Conservation (phyloP, 2,888 invertebrate genomes). For the Tetragonula carbonaria region DNA sequence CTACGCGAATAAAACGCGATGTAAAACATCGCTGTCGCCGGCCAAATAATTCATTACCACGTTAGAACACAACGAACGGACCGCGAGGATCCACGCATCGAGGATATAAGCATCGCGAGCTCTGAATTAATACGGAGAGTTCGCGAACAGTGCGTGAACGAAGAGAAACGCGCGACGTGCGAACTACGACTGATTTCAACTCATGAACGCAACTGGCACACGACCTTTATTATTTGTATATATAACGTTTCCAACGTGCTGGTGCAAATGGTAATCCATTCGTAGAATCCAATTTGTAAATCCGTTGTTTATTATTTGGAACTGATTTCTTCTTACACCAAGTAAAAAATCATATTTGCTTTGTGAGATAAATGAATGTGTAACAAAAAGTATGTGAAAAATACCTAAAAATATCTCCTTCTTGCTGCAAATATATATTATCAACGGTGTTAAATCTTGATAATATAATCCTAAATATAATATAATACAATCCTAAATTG, state of each 20-base stretch:
- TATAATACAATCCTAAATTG: background rate
- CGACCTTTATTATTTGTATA: background rate
- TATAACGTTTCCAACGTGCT: too few species aligned
- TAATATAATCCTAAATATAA: background rate
- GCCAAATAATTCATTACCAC: slow-evolving; percentile 41
- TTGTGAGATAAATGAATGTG: too few species aligned
- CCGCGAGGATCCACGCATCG: background rate
- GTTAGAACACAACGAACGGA: slow-evolving; percentile 5
- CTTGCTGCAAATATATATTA: background rate
- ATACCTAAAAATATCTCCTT: too few species aligned
- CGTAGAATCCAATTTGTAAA: too few species aligned
- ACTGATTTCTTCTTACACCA: too few species aligned
- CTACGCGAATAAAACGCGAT: slow-evolving; percentile 17
- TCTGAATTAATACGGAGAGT: slow-evolving; percentile 16
- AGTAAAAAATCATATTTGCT: too few species aligned
- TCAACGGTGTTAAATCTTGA: background rate
- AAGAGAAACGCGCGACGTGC: background rate
- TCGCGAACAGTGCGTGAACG: background rate
- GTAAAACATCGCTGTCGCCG: slow-evolving; percentile 11
- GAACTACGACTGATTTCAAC: background rate
- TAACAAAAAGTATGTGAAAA: too few species aligned
- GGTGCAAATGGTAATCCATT: too few species aligned
- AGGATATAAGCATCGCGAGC: background rate
- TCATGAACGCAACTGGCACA: background rate
- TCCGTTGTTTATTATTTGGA: too few species aligned